Conservation (phyloP, 2,888 invertebrate species). For the Bedellia somnulentella region DNA sequence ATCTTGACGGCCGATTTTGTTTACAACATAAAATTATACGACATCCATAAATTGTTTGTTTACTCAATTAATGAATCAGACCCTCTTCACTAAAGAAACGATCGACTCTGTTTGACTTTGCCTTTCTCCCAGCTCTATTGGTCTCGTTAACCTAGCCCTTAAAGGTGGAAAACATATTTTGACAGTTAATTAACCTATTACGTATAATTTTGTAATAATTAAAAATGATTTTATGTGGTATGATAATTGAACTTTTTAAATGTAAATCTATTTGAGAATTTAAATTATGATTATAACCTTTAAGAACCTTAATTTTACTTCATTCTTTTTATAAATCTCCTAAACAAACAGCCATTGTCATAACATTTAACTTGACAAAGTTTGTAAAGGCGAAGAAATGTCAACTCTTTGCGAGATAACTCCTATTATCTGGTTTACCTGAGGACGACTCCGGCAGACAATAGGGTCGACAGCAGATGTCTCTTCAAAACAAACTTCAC, state of each 20-base stretch:
- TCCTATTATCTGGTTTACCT: conserved; percentile 51
- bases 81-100: conserved; percentile 25
- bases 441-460: conserved; percentile 37
- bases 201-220: no score
- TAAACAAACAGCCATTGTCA: conserved; percentile 45
- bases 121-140: no score
- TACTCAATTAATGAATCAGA: conserved; percentile 46
- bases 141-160: no score
- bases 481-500: conserved; percentile 53
- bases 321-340: no score
- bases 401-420: conserved; percentile 52
- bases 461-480: conserved; percentile 47
- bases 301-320: no score
- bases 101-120: conserved; percentile 16
- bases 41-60: conserved; percentile 56
- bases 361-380: conserved; percentile 40
- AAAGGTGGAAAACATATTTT: no score
- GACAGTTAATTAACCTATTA: no score
- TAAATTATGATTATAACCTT: no score
- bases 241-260: no score
- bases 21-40: conserved; percentile 59
- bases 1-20: no score
- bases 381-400: conserved; percentile 36
- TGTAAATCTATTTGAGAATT: no score
- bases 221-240: no score